These are phyloP conservation scores for Melanotaenia boesemani DNA, from an alignment of 2,797 vertebrate genomes.

Conservation along the genomic window DNA sequence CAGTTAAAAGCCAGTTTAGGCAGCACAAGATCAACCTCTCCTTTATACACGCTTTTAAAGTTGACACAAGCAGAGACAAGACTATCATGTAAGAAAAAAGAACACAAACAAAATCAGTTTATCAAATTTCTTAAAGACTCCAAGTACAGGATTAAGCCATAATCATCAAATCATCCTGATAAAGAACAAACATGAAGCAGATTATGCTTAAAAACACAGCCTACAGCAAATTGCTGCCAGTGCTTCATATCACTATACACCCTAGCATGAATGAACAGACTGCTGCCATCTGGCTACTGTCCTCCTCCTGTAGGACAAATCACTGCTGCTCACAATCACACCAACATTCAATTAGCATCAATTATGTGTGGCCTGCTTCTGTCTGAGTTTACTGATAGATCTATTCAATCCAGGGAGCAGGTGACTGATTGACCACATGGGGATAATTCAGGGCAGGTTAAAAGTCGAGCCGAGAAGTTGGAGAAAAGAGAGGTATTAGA, in stretches of 20 bases:
- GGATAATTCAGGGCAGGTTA: slow-evolving; percentile 40
- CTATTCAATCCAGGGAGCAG: slow-evolving; percentile 44
- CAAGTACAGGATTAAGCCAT: slow-evolving; percentile 37
- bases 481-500: slow-evolving; percentile 13
- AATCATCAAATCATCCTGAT: slow-evolving; percentile 30
- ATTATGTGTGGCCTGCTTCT: slow-evolving; percentile 54
- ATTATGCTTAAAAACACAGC: slow-evolving; percentile 13
- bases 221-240: slow-evolving; percentile 3
- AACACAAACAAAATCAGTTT: slow-evolving; percentile 15
- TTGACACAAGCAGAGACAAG: slow-evolving; percentile 64
- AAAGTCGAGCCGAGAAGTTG: slow-evolving; percentile 17
- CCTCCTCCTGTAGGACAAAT: slow-evolving; percentile 68
- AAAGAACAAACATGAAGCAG: slow-evolving; percentile 4
- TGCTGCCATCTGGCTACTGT: slow-evolving; percentile 75
- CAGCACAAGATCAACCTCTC: slow-evolving; percentile 44
- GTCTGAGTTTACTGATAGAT: slow-evolving; percentile 44
- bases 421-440: slow-evolving; percentile 64
- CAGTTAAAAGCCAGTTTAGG: slow-evolving; percentile 32
- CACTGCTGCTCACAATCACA: slow-evolving; percentile 60
- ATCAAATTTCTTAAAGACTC: slow-evolving; percentile 19
- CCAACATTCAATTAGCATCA: slow-evolving; percentile 71
- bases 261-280: slow-evolving; percentile 48
- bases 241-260: neutral
- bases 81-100: slow-evolving; percentile 48
- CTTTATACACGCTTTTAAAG: slow-evolving; percentile 18